Base-by-base conservation (phyloP, 2,113 vertebrate genomes). In the Salvelinus sp. region DNA sequence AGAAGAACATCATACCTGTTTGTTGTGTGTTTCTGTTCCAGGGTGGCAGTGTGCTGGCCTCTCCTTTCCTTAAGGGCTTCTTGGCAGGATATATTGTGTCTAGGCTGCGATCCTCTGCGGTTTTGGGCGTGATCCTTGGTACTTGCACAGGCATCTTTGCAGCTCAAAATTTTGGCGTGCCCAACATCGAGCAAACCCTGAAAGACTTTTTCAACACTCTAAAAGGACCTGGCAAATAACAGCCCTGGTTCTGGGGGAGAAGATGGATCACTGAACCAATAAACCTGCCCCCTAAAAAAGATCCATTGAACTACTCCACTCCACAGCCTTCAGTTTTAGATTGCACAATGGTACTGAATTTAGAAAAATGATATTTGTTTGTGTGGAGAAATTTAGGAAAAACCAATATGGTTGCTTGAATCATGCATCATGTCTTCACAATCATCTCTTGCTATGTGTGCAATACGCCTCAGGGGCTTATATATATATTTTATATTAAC, bases 81-180 rank as follows among this genome's bases (percentile, higher is more conserved):
- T 79, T 96, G 87, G 95, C 95, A 0, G 96, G 96, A 12, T 96
- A 96, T 73, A 22, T 96, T 20, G 83, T 96, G 13, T 94, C 96
- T 64, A 96, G 93, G 54, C 91, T 96, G 25, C 94, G 95, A 57
- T 93, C 94, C 54, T 95, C 96, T 0, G 95, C 95, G 0, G 85
- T 96, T 6, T 71, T 96, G 79, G 96, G 95, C 0, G 94, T 96
- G 64, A 81, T 91, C 1, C 86, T 91, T 9, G 96, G 96, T 7
- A 93, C 94, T 18, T 96, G 93, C 87, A 96, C 95, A 0, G 97
- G 97, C 23, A 94, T 98, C 30, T 97, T 94, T 0, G 94, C 90
- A 0, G 96, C 96, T 47, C 97, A 99, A 80, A 92, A 86, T 67
- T 97, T 96, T 38, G 86, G 92, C 0, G 80, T 99, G 28, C 97